phyloP scores from a whole-genome alignment of 2,113 vertebrate species.

The Suricata suricatta region DNA sequence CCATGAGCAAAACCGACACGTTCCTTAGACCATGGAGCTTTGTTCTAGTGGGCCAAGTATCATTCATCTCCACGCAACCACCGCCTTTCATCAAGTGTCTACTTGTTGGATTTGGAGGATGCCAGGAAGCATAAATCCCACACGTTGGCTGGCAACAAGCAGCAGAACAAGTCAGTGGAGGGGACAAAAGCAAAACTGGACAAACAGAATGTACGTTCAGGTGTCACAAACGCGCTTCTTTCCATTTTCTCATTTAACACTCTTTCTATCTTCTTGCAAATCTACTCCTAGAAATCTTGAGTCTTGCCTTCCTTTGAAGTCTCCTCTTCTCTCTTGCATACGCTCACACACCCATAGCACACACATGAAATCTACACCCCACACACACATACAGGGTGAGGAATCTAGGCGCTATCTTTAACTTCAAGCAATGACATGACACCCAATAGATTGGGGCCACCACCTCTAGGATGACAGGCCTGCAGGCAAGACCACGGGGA shows the following conservation, averaged over 20 bases:
- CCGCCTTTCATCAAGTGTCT: neutral
- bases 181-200: neutral
- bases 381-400: rapidly evolving
- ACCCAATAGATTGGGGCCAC: neutral
- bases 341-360: neutral
- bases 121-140: neutral
- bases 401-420: neutral
- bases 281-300: too few species aligned
- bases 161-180: neutral
- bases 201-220: neutral
- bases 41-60: too few species aligned
- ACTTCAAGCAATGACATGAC: neutral
- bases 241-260: neutral
- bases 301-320: neutral
- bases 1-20: neutral
- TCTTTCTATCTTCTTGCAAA: neutral
- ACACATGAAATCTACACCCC: neutral
- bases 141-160: neutral
- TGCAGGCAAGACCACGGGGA: neutral
- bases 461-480: neutral
- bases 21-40: neutral
- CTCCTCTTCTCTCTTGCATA: too few species aligned
- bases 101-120: neutral
- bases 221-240: neutral
- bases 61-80: neutral